phyloP scores from a whole-genome alignment of 1,140 invertebrate genomes.

The Bombus sibiricus region DNA sequence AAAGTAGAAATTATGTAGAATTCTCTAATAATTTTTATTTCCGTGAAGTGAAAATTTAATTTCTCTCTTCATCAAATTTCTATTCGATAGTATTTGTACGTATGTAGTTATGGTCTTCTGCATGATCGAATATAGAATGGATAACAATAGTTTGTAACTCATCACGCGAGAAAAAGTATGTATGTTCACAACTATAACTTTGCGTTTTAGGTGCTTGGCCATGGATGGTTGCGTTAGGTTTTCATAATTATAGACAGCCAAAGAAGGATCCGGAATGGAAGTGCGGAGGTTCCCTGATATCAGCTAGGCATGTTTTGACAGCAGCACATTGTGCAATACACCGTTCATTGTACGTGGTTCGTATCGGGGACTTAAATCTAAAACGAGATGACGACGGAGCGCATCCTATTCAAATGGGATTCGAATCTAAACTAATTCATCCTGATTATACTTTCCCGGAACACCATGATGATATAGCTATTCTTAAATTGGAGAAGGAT shows the following conservation, averaged over 20 bases:
- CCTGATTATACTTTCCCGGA: slow-evolving; percentile 85
- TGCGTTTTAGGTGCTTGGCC: slow-evolving; percentile 71
- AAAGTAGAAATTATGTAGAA: too few relatives aligned
- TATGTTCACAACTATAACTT: too few relatives aligned
- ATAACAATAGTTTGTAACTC: not conserved
- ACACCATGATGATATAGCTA: slow-evolving; percentile 90
- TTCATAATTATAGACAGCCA: slow-evolving; percentile 30
- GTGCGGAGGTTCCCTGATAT: slow-evolving; percentile 92
- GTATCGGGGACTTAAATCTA: slow-evolving; percentile 90
- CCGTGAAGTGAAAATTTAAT: too few relatives aligned
- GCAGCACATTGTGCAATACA: slow-evolving; percentile 91
- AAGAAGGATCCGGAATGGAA: slow-evolving; percentile 79
- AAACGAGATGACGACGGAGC: slow-evolving; percentile 85
- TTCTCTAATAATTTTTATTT: too few relatives aligned
- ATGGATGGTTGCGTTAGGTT: slow-evolving; percentile 75
- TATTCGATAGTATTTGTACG: too few relatives aligned
- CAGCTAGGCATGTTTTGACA: slow-evolving; percentile 89
- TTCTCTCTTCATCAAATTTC: too few relatives aligned
- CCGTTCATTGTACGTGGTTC: slow-evolving; percentile 84
- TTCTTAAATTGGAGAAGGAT: slow-evolving; percentile 85
- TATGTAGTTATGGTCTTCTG: not conserved
- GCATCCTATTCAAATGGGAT: slow-evolving; percentile 85
- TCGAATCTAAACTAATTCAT: slow-evolving; percentile 85
- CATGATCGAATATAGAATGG: too few relatives aligned
- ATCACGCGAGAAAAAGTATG: not conserved